These are phyloP conservation scores for Popillia japonica DNA, from an alignment of 1,140 invertebrate genomes.

Conservation along the genomic window DNA sequence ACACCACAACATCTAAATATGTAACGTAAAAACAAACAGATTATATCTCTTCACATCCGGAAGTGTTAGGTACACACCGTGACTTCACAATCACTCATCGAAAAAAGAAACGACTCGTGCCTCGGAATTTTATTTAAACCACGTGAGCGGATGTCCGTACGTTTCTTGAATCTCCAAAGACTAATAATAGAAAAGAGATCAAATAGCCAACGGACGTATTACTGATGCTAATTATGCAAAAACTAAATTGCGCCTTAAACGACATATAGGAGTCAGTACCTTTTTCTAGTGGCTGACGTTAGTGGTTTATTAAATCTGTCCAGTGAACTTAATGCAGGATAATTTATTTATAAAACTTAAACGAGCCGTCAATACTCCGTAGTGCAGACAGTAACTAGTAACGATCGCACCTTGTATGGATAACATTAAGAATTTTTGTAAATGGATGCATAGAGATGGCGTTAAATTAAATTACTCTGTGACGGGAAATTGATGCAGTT, in stretches of 20 bases:
- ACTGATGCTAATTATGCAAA: background rate
- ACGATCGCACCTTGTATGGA: background rate
- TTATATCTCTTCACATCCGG: background rate
- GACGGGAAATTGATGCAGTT: background rate
- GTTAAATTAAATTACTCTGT: conserved; percentile 3
- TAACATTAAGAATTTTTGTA: background rate
- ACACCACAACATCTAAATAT: background rate
- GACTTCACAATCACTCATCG: background rate
- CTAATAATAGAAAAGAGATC: background rate
- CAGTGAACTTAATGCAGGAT: background rate
- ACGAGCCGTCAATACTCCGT: background rate
- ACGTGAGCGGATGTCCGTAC: conserved; percentile 8
- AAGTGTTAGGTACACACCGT: background rate
- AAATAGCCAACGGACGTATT: background rate
- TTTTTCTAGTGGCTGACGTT: background rate
- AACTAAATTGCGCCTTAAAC: background rate
- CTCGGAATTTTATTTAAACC: background rate
- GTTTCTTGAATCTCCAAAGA: background rate
- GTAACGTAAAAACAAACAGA: background rate
- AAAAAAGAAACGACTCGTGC: background rate
- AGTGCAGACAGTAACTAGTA: background rate
- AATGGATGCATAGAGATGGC: conserved; percentile 2
- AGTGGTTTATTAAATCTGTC: background rate
- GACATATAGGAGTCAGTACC: background rate
- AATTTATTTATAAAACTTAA: background rate